phyloP scores from a whole-genome alignment of 64 coral and sea anemone species.

The Pachyseris speciosa region DNA sequence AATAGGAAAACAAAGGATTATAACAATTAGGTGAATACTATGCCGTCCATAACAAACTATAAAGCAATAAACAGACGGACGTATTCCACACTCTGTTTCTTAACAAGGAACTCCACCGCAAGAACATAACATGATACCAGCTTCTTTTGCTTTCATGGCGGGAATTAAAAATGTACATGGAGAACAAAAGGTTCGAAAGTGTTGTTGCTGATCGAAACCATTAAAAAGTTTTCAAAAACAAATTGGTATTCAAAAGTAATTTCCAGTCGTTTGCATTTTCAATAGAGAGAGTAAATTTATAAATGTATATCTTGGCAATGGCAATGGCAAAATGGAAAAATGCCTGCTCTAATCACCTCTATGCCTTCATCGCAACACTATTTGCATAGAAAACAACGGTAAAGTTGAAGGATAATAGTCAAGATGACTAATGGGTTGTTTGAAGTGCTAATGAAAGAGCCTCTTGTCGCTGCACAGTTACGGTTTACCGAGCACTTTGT shows the following conservation, averaged over 20 bases:
- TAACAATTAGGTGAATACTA: no score
- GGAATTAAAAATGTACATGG: background rate
- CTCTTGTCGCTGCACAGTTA: background rate
- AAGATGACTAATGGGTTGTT: background rate
- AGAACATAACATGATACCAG: background rate
- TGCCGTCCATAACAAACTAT: no score
- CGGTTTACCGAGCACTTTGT: constrained; percentile 11
- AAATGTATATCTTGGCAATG: constrained; percentile 21
- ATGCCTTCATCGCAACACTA: background rate
- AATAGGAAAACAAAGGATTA: no score
- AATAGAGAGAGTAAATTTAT: background rate
- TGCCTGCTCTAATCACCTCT: constrained; percentile 9
- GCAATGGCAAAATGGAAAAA: no score
- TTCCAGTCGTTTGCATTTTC: background rate
- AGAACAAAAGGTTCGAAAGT: background rate
- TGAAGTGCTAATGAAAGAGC: background rate
- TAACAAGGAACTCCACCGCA: background rate
- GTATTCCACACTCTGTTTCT: no score
- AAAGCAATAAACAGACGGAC: no score
- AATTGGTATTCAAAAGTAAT: background rate
- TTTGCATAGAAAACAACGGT: constrained; percentile 35
- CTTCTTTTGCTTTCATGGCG: background rate
- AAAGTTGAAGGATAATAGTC: background rate
- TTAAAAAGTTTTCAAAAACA: background rate
- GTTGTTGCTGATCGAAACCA: background rate